Percentiles rank a stretch among this genome's conserved stretches.
Evolutionary conservation across 2,113 vertebrate species (phyloP).

Genomic region (Nymphicus hollandicus): DNA sequence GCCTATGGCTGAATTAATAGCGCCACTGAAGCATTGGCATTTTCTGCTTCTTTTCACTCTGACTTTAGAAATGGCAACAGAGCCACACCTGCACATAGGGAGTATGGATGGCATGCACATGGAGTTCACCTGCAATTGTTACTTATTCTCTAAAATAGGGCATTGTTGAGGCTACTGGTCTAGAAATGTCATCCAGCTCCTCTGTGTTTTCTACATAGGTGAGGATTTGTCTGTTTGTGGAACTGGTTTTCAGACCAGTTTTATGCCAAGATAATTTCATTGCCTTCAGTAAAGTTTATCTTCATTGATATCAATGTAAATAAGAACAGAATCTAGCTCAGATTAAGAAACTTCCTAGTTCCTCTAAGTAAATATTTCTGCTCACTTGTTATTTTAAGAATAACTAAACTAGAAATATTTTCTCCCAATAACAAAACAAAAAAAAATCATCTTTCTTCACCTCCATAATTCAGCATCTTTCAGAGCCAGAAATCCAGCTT

Average conservation of each 20-base stretch:
- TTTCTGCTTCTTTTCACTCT: neutral
- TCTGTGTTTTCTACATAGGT: neutral
- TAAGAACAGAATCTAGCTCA: neutral
- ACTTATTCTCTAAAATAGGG: neutral
- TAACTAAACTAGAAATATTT: neutral
- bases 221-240: neutral
- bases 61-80: neutral
- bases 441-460: neutral
- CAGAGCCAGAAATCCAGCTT: neutral
- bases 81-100: neutral
- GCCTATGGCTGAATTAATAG: constrained; percentile 29
- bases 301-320: neutral
- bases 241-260: neutral
- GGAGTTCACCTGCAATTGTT: neutral
- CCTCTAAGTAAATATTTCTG: neutral
- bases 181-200: neutral
- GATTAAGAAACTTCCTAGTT: neutral
- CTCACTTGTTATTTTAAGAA: neutral
- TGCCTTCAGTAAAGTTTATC: neutral
- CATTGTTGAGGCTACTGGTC: neutral
- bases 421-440: neutral
- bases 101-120: neutral
- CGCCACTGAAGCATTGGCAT: neutral
- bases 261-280: neutral
- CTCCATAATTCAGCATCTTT: neutral